Conservation (phyloP, 2,113 vertebrate genomes). For the Alexandromys fortis region DNA sequence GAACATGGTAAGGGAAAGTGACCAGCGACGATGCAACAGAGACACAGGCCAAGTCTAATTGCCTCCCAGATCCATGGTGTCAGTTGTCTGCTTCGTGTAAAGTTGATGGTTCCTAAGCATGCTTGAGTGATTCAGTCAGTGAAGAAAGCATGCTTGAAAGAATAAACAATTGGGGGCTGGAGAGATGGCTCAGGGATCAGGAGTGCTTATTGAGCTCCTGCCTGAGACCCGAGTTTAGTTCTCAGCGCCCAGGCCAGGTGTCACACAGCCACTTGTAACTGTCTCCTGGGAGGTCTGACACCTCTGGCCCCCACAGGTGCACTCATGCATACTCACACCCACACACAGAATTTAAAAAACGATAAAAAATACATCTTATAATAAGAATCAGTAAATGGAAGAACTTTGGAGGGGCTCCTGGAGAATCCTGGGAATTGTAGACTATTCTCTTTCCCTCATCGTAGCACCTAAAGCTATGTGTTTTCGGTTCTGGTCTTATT, state of each 20-base stretch:
- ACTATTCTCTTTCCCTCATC: fast-evolving
- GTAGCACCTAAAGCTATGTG: not conserved
- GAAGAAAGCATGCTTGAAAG: not conserved
- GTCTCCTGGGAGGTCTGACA: no score
- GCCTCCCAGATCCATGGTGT: not conserved
- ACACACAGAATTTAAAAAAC: not conserved
- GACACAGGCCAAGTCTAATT: not conserved
- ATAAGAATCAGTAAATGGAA: not conserved
- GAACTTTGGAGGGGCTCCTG: not conserved
- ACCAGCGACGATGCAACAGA: not conserved
- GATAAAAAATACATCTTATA: not conserved
- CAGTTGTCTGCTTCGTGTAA: not conserved
- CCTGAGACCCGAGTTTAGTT: not conserved
- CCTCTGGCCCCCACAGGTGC: no score
- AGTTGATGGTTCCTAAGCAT: not conserved
- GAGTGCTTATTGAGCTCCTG: not conserved
- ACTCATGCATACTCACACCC: not conserved
- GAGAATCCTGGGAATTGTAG: not conserved
- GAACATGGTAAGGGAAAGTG: not conserved
- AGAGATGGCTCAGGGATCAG: not conserved
- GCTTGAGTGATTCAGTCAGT: not conserved
- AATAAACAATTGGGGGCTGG: not conserved
- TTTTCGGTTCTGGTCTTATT: not conserved
- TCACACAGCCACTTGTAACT: no score
- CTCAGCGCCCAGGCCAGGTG: not conserved